Conservation (phyloP, 1,140 invertebrate species). For the Brachystomella parvula region DNA sequence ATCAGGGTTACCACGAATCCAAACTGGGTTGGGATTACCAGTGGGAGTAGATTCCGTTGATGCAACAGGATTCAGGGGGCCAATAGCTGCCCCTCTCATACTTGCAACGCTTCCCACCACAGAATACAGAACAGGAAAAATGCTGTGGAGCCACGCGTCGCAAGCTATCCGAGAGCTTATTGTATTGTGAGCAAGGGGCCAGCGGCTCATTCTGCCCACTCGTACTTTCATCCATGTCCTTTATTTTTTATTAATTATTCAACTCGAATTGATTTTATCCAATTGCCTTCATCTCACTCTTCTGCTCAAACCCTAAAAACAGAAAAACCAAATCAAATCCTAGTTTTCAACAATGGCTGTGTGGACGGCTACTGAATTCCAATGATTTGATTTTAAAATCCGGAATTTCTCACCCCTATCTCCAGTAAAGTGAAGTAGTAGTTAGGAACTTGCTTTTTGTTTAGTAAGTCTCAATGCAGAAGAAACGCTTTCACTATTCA, state of each 20-base stretch:
- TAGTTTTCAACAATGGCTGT: no score
- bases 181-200: slow-evolving; percentile 43
- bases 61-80: slow-evolving; percentile 58
- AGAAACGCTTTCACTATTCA: no score
- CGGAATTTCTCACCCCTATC: no score
- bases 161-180: slow-evolving; percentile 51
- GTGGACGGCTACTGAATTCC: no score
- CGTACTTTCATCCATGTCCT: background rate
- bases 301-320: background rate
- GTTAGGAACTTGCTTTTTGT: no score
- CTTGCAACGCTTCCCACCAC: slow-evolving; percentile 70
- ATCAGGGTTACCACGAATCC: background rate
- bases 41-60: slow-evolving; percentile 71
- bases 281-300: background rate
- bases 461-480: no score
- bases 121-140: slow-evolving; percentile 68
- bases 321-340: background rate
- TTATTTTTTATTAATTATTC: background rate
- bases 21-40: slow-evolving; percentile 54
- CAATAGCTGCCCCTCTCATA: slow-evolving; percentile 64
- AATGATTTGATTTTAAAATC: no score
- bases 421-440: no score
- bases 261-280: background rate
- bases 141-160: slow-evolving; percentile 54
- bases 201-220: slow-evolving; percentile 29